Evolutionary conservation across 1,140 invertebrate genomes (phyloP).

Genomic region (Hermatobates lingyangjiaoensis): DNA sequence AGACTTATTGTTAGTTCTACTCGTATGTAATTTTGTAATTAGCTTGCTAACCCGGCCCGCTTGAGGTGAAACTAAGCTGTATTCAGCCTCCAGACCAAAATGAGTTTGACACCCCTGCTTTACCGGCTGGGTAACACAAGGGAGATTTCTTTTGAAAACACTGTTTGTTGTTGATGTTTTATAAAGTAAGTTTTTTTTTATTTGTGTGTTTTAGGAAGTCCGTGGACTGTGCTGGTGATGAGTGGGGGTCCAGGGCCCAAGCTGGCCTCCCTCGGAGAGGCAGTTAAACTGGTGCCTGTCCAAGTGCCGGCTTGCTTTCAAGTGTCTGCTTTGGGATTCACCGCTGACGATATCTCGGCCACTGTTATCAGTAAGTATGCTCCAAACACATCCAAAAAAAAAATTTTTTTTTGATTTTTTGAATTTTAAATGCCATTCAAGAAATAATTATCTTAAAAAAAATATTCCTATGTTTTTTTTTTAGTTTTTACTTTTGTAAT

Average conservation of each 20-base stretch:
- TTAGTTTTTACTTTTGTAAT: no score
- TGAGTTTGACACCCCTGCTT: no score
- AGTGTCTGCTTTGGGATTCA: conserved; percentile 46
- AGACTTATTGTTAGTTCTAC: no score
- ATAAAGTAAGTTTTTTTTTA: conserved; percentile 13
- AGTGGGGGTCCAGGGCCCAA: conserved; percentile 33
- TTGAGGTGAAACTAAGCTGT: no score
- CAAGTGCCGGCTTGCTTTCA: conserved; percentile 71
- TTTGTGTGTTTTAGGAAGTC: conserved; percentile 46
- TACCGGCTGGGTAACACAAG: no score
- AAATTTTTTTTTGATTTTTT: neutral
- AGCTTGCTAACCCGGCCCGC: no score
- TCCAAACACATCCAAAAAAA: neutral
- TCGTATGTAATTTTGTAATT: no score
- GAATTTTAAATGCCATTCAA: neutral
- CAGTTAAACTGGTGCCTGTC: conserved; percentile 70
- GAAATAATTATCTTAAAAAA: neutral
- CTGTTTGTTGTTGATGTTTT: no score
- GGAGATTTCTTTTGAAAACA: no score
- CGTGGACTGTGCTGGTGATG: conserved; percentile 77
- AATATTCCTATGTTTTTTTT: neutral
- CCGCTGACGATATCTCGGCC: conserved; percentile 36
- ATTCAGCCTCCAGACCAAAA: no score
- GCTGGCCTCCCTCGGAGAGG: conserved; percentile 59
- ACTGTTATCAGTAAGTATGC: conserved; percentile 29